These are phyloP conservation scores for Xanthostigma xanthostigma DNA, from an alignment of 2,888 invertebrate species.

Conservation along the genomic window DNA sequence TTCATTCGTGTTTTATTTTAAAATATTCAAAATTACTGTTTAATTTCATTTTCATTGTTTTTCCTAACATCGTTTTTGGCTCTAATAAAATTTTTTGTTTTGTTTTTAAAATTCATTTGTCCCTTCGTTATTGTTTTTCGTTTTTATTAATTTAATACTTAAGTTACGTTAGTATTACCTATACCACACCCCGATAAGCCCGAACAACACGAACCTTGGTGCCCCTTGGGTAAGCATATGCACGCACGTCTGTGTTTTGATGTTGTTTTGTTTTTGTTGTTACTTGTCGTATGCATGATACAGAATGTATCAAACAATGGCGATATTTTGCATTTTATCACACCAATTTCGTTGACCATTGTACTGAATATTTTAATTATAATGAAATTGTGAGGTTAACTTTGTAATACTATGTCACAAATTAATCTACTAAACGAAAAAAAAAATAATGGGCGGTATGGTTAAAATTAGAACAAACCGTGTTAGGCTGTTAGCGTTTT, in stretches of 20 bases:
- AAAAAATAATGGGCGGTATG: no score
- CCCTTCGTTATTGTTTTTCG: constrained; percentile 12
- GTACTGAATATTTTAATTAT: no score
- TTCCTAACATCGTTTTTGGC: not conserved
- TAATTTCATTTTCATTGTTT: not conserved
- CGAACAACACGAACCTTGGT: constrained; percentile 82
- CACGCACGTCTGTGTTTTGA: not conserved
- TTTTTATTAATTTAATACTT: constrained; percentile 25
- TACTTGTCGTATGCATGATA: constrained; percentile 12
- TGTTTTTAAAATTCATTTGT: constrained; percentile 7
- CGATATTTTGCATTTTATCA: not conserved
- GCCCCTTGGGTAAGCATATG: constrained; percentile 64
- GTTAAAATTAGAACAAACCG: no score
- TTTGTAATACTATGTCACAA: no score
- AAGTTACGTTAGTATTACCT: constrained; percentile 64
- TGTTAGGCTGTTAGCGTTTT: no score
- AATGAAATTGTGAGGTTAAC: no score
- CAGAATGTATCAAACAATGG: not conserved
- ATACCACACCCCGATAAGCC: constrained; percentile 76
- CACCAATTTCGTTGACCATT: no score
- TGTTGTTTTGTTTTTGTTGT: constrained; percentile 14
- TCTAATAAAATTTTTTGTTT: constrained; percentile 6
- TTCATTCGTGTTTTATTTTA: constrained; percentile 5
- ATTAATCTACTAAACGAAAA: no score
- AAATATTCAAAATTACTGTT: no score